Base-by-base conservation (phyloP, 2,113 vertebrate species). In the Isichthys henryi region DNA sequence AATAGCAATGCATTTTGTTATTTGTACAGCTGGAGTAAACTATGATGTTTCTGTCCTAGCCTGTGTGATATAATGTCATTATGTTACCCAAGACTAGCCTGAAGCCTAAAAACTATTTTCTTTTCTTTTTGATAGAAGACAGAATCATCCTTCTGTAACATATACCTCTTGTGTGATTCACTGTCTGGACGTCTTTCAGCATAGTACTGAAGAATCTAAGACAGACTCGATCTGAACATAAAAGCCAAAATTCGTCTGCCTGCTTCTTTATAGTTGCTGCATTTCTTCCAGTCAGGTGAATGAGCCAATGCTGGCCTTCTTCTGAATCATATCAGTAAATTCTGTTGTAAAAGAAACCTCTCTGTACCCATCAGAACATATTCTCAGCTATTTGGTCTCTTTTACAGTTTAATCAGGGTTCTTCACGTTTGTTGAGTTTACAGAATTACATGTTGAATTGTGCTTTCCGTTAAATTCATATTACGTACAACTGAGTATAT, bases 11-110 rank as follows among this genome's bases (percentile, higher is more conserved):
- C 95, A 94, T 95, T 94, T 92, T 94, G 83, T 93, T 97, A 94
- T 97, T 97, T 97, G 95, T 92, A 94, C 96, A 97, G 96, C 96
- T 97, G 96, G 93, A 93, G 93, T 89, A 52, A 93, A 93, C 93
- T 93, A 89, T 90, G 88, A 90, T 91, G 90, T 90, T 91, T 85
- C 77, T 86, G 87, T 70, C 83, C 35, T 50, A 49, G 39, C 52
- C 62, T 15, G 50, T 90, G 56, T 50, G 21, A 90, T 19, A 27
- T 15, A 70, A 88, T 66, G 58, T 43, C 45, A 13, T 88, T 45
- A 49, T 88, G 50, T 88, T 58, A 52, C 19, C 39, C 5, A 45
- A 27, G 39, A 86, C 53, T 62, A 50, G 43, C 56, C 17, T 56
- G 50, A 87, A 6, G 50, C 85, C 85, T 6, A 49, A 27, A 7